Evolutionary conservation across 2,888 invertebrate genomes (phyloP).

Genomic region (Plagodis dolabraria): DNA sequence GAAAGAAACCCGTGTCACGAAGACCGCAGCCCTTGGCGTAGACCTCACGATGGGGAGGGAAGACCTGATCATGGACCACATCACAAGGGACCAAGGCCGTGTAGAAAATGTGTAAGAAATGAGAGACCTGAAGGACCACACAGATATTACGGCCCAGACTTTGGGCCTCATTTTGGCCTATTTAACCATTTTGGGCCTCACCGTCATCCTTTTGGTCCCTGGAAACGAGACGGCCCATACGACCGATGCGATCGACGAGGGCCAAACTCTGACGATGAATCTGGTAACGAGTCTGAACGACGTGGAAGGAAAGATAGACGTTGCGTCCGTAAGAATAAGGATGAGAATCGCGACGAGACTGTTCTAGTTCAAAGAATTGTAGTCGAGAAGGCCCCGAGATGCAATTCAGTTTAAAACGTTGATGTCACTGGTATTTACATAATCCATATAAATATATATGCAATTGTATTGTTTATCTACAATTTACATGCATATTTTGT

Average conservation of each 20-base stretch:
- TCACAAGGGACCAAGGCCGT: not conserved
- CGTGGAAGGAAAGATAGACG: conserved; percentile 21
- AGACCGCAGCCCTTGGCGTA: not conserved
- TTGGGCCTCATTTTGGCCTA: conserved; percentile 1
- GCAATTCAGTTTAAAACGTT: conserved; percentile 28
- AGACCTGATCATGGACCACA: conserved; percentile 1
- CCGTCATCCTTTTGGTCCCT: conserved; percentile 11
- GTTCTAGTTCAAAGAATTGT: conserved; percentile 30
- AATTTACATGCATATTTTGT: no score
- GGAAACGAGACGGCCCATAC: conserved; percentile 17
- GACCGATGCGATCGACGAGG: conserved; percentile 4
- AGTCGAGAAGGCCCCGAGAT: conserved; percentile 27
- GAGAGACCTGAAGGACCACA: not conserved
- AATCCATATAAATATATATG: no score
- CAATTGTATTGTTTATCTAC: no score
- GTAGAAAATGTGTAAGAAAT: no score
- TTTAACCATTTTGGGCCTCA: conserved; percentile 6
- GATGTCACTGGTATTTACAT: conserved; percentile 4
- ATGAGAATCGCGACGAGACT: conserved; percentile 28
- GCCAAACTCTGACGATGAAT: conserved; percentile 20
- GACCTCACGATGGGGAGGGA: not conserved
- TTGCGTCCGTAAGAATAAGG: conserved; percentile 20
- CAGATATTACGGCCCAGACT: conserved; percentile 1
- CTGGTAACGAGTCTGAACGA: conserved; percentile 26
- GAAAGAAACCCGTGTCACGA: conserved; percentile 7